Percentiles rank a stretch among this genome's conserved stretches.
Evolutionary conservation across 2,797 vertebrate species (phyloP).

Genomic region (Crocidura indochinensis): DNA sequence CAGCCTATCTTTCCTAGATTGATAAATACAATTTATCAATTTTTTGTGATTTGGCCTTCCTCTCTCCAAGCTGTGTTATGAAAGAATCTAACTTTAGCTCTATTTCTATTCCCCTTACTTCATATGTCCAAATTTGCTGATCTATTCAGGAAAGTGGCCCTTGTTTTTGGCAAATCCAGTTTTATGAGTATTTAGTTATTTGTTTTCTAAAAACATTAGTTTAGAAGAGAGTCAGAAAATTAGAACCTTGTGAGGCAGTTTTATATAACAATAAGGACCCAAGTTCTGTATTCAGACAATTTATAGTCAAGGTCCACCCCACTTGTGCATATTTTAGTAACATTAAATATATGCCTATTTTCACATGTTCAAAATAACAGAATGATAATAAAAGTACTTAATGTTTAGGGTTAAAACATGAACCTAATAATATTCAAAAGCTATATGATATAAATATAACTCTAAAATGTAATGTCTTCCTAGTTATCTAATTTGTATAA

Average conservation of each 20-base stretch:
- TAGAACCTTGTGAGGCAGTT: background rate
- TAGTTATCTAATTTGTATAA: conserved; percentile 26
- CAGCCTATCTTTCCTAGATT: no score
- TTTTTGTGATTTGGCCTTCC: no score
- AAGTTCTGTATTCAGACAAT: conserved; percentile 13
- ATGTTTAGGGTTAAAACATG: background rate
- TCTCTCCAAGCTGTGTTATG: no score
- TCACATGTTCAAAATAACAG: no score
- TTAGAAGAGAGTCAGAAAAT: background rate
- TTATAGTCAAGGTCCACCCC: background rate
- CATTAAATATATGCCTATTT: background rate
- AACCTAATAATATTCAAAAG: conserved; percentile 18
- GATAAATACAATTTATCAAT: background rate
- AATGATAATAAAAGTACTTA: background rate
- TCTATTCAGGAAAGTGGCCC: no score
- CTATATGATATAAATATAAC: background rate
- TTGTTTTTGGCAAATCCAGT: no score
- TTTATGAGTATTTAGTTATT: background rate
- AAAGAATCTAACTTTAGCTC: no score
- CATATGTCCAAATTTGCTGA: no score
- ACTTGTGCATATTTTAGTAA: background rate
- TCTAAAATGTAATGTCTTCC: conserved; percentile 25
- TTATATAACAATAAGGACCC: background rate
- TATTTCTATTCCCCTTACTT: no score
- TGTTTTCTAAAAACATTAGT: background rate